phyloP scores from a whole-genome alignment of 2,888 invertebrate species.

The Eilema griseolum region DNA sequence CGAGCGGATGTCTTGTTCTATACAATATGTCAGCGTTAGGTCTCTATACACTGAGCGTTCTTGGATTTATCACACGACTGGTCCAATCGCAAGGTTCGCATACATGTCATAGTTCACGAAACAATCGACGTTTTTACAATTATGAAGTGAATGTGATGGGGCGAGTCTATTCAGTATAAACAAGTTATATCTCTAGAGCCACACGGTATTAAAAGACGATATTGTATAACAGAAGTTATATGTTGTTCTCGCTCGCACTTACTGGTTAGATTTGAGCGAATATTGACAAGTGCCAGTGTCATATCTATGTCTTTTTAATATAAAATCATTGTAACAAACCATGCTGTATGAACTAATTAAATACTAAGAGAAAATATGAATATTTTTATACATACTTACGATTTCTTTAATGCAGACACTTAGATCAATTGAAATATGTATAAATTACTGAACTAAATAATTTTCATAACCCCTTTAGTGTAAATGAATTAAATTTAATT shows the following conservation, averaged over 20 bases:
- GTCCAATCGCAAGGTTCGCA: too few relatives aligned
- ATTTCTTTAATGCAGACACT: constrained; percentile 42
- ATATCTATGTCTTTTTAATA: neutral
- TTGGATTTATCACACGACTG: too few relatives aligned
- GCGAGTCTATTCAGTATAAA: too few relatives aligned
- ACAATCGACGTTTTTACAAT: too few relatives aligned
- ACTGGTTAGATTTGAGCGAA: neutral
- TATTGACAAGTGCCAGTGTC: neutral
- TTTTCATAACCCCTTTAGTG: constrained; percentile 14
- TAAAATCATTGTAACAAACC: constrained; percentile 17
- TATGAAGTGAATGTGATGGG: too few relatives aligned
- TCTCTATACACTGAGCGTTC: too few relatives aligned
- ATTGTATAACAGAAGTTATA: neutral
- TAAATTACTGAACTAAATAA: constrained; percentile 1
- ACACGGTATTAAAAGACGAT: neutral
- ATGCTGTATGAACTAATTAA: constrained; percentile 15
- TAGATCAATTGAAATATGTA: constrained; percentile 36
- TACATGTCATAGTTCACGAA: too few relatives aligned
- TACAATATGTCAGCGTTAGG: too few relatives aligned
- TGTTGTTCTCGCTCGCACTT: neutral
- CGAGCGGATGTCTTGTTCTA: too few relatives aligned
- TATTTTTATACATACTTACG: constrained; percentile 27
- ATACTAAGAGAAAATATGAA: constrained; percentile 21
- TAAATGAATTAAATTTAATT: constrained; percentile 19
- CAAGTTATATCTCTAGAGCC: too few relatives aligned